These are phyloP conservation scores for Entomobrya proxima DNA, from an alignment of 2,888 invertebrate genomes.

Conservation along the genomic window DNA sequence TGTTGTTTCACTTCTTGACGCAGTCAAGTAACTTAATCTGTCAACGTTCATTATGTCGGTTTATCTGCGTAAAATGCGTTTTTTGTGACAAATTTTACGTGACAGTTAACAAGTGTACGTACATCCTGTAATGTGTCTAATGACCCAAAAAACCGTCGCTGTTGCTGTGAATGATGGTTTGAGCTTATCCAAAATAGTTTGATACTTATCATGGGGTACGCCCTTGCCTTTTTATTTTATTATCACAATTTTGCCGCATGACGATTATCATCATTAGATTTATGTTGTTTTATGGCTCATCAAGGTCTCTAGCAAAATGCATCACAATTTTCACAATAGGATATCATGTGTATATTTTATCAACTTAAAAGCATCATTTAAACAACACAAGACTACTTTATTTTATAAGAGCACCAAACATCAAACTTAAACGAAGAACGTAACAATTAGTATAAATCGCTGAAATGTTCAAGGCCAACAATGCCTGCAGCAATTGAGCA, in stretches of 20 bases:
- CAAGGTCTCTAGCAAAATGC: conserved; percentile 63
- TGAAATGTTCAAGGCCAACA: conserved; percentile 39
- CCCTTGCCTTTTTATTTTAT: conserved; percentile 53
- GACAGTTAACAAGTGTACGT: conserved; percentile 42
- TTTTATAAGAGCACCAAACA: neutral
- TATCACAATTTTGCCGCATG: conserved; percentile 42
- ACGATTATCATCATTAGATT: neutral
- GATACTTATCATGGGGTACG: neutral
- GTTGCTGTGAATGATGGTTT: neutral
- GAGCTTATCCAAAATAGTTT: neutral
- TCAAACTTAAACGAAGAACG: conserved; percentile 18
- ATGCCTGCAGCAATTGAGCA: neutral
- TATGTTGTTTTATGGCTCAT: conserved; percentile 28
- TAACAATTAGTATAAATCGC: conserved; percentile 15
- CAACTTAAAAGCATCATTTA: neutral
- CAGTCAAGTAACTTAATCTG: conserved; percentile 52
- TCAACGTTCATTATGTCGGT: conserved; percentile 51
- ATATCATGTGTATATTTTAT: neutral
- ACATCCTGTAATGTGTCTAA: conserved; percentile 9
- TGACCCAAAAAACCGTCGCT: neutral
- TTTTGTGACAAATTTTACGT: conserved; percentile 40
- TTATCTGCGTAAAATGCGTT: conserved; percentile 55
- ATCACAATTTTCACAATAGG: neutral
- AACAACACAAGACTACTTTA: conserved; percentile 8
- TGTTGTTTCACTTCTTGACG: neutral